Base-by-base conservation (phyloP, 2,113 vertebrate genomes). In the Vulpes lagopus region DNA sequence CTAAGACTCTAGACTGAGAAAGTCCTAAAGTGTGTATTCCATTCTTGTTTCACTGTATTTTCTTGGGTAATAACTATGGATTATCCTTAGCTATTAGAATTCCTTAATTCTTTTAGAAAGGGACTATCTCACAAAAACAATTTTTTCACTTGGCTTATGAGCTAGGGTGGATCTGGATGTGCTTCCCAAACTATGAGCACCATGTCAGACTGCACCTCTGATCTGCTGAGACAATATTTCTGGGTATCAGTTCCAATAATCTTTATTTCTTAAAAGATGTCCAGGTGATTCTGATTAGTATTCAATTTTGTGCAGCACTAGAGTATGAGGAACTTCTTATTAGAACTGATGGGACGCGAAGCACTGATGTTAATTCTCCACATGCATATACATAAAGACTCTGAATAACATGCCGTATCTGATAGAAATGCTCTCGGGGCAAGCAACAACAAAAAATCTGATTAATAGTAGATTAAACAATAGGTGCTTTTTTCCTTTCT, bases 391-490 rank as follows among this genome's bases (percentile, higher is more conserved):
- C 23, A 22, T 12, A 20, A 55, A 64, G 30, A 9, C 88, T 82
- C 9, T 51, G 92, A 85, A 73, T 78, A 83, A 84, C 69, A 49
- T 0, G 5, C 27, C 16, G 0, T 83, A 79, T 94, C 96, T 97
- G 94, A 92, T 93, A 76, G 82, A 96, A 35, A 57, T n/a, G n/a
- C 43, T 94, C 94, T 89, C 0, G 0, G 93, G 96, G 60, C 89
- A 96, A 95, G 86, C 65, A 94, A 74, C 4, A 69, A 84, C 91
- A 96, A 80, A 76, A 76, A 67, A 67, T 74, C 51, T 79, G 92
- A 97, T 95, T 32, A 93, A 91, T 7, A 25, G 73, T 22, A 79
- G 62, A 76, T 96, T 91, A 55, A 97, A 96, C 96, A 97, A 92
- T 96, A 78, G 73, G 55, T 65, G 67, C 35, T 73, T 85, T 97